Base-by-base conservation (phyloP, 2,888 invertebrate species). In the Rhopalosiphum nymphaeae region DNA sequence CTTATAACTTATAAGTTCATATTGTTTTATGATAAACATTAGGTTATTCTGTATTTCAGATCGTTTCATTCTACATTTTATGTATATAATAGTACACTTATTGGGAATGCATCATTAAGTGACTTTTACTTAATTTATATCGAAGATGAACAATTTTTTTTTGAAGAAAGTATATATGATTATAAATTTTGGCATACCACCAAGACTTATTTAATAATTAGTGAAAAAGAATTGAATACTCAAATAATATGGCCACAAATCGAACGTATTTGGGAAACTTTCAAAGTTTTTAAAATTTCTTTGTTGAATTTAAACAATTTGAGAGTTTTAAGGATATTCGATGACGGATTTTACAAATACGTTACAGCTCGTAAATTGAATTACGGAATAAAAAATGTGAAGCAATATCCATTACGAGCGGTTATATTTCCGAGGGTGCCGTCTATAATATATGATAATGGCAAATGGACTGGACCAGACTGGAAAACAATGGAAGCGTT, bases 31-130 rank as follows among this genome's bases (percentile, higher is more conserved):
- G 36, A 25, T 78, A 53, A 36, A 10, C 26, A 36, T 89, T 29
- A n/a, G 16, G 49, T 90, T 25, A 25, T 78, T 36, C 25, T 56
- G n/a, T 26, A 21, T 93, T 93, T 57, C 61, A 93, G 93, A 57
- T 89, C 93, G 46, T 93, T 93, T 36, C 89, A n/a, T 7, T 67
- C 93, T 21, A 90, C 93, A 26, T 93, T 93, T 89, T 93, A 90
- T 29, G 36, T 90, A 29, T 89, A 93, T 9, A 56, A 93, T 16
- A 56, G 49, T 21, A 36, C 57, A 36, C 10, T 85, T 10, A 10
- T 13, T 5, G 89, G 25, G 3, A 49, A 90, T 57, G 36, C 36
- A 11, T 93, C 89, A 29, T 7, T 26, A 3, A 85, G 93, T n/a
- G 25, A 89, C 25, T 93, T 85, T 85, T 36, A 36, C 46, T 7